Percentiles rank a stretch among this genome's conserved stretches.
These are phyloP conservation scores for Argya squamiceps DNA, from an alignment of 2,797 vertebrate genomes.

Conservation along the genomic window DNA sequence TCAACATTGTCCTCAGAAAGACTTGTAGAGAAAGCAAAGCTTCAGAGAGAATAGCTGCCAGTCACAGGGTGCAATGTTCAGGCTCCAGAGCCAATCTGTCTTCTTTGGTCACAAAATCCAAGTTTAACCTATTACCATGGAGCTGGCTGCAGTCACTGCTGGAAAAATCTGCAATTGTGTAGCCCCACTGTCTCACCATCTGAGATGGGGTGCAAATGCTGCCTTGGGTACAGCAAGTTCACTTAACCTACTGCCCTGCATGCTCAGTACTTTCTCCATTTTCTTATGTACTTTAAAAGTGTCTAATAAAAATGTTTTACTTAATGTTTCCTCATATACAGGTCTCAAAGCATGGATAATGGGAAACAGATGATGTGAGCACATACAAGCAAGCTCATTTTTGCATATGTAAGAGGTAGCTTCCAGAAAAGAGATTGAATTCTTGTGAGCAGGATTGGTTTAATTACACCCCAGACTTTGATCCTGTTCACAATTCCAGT, in stretches of 20 bases:
- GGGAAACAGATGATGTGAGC: conserved; percentile 20
- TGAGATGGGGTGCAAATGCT: not conserved
- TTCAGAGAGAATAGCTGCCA: not conserved
- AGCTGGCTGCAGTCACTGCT: not conserved
- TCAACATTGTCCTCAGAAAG: not conserved
- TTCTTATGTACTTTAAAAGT: conserved; percentile 2
- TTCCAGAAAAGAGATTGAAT: not conserved
- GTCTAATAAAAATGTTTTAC: conserved; percentile 45
- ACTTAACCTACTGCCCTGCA: not conserved
- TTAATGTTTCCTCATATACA: conserved; percentile 11
- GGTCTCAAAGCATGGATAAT: conserved; percentile 28
- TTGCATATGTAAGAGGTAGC: not conserved
- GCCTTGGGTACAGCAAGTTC: not conserved
- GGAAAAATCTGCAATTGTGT: not conserved
- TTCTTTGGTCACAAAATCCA: not conserved
- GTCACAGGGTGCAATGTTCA: not conserved
- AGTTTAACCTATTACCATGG: not conserved
- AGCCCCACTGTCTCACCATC: not conserved
- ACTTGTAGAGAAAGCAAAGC: not conserved
- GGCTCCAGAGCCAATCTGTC: not conserved
- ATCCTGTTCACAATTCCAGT: conserved; percentile 6
- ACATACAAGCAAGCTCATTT: not conserved
- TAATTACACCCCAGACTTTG: conserved; percentile 16
- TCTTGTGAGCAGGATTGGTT: conserved; percentile 14
- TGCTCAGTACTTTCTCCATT: not conserved